Base-by-base conservation (phyloP, 2,113 vertebrate species). In the Notechis scutatus region DNA sequence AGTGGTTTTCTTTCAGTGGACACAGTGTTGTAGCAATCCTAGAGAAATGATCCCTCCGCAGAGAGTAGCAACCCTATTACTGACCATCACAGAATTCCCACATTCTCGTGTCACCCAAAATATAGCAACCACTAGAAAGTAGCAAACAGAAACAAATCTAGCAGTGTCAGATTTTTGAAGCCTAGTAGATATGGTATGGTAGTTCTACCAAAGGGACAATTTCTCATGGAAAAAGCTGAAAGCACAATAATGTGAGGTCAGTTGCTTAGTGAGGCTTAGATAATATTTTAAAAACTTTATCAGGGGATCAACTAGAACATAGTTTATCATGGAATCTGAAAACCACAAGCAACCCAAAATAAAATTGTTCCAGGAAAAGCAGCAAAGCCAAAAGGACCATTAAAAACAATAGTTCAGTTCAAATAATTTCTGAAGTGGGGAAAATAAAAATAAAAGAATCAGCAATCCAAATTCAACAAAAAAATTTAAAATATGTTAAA, bases 301-400 rank as follows among this genome's bases (percentile, higher is more conserved):
- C 39, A 74, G 21, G 69, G 91, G 86, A 92, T 92, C 45, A 92
- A 88, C 88, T 42, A 88, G 18, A 92, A 69, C 54, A 34, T 59
- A 64, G 26, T 29, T 29, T 69, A 29, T 50, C 34, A 39, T 52
- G 55, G 47, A 55, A 55, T 92, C 74, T 64, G 42, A 69, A 88
- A 88, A 50, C n/a, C 57, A 69, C 7, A 92, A 42, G 45, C 21
- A 88, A 88, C n/a, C 29, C 21, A 15, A 54, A 92, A 89, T 88
- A 69, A 34, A 64, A 87, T 39, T 29, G 10, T 54, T 39, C 64
- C 57, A 34, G 52, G 34, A 85, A 85, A 39, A 26, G 20, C 2
- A 69, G 47, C 21, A 88, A 45, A 74, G 23, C 21, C 23, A 74
- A 42, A 24, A n/a, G 55, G 47, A 47, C 12, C 50, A 74, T 89